phyloP scores from a whole-genome alignment of 92 coral and sea anemone species.

The Chrysogorgia sp. region DNA sequence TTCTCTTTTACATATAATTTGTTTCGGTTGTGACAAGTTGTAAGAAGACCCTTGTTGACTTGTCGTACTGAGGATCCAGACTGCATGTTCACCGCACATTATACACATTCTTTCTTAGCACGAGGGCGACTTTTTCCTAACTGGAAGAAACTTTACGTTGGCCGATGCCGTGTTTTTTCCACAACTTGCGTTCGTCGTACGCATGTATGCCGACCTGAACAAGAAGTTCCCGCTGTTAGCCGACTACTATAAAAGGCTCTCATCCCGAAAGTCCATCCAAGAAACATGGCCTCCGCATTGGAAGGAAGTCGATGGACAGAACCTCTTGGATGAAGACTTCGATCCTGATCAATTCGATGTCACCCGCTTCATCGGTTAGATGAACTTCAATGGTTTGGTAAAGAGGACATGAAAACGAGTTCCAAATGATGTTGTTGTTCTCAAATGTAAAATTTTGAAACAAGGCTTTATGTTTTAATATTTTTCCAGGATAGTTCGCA shows the following conservation, averaged over 20 bases:
- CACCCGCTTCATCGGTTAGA: conserved; percentile 30
- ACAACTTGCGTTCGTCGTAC: conserved; percentile 26
- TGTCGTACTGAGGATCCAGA: no score
- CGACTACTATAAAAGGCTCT: conserved; percentile 20
- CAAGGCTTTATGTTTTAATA: no score
- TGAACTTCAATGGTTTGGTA: no score
- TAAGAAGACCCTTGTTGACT: no score
- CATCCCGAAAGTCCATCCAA: conserved; percentile 26
- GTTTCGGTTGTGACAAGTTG: no score
- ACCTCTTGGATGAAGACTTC: conserved; percentile 19
- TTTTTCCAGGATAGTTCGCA: no score
- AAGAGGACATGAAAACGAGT: no score
- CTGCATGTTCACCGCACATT: background rate
- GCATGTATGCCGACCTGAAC: conserved; percentile 12
- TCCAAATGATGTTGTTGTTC: no score
- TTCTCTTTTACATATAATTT: background rate
- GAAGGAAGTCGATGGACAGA: conserved; percentile 41
- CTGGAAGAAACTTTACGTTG: conserved; percentile 41
- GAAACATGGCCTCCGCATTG: conserved; percentile 47
- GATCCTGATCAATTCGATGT: conserved; percentile 35
- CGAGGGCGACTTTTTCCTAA: conserved; percentile 31
- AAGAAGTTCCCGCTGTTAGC: conserved; percentile 32
- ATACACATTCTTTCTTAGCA: conserved; percentile 7
- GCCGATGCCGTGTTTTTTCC: conserved; percentile 46
- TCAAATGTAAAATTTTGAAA: no score